A percentile compares a stretch with the other conserved stretches of the same genome.
Conservation (phyloP, 2,888 invertebrate species). For the Cerceris rybyensis region DNA sequence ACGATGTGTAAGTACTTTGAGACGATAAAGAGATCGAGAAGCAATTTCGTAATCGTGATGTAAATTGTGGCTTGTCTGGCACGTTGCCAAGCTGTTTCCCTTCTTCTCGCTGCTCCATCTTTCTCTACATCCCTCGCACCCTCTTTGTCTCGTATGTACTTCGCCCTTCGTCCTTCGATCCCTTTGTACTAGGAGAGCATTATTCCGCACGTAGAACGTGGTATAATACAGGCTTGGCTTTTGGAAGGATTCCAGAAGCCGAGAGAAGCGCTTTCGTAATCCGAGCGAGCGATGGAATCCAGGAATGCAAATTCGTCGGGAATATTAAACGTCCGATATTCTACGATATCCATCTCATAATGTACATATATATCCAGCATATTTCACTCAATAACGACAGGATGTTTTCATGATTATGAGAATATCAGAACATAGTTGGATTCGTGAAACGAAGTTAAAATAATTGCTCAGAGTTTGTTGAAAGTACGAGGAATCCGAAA, state of each 20-base stretch:
- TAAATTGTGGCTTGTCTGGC: constrained; percentile 44
- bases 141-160: not conserved
- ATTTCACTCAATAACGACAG: not conserved
- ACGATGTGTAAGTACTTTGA: constrained; percentile 28
- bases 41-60: constrained; percentile 51
- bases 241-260: constrained; percentile 54
- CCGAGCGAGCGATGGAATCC: constrained; percentile 49
- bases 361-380: not conserved
- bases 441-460: too few species aligned
- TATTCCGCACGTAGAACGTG: constrained; percentile 29
- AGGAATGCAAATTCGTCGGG: constrained; percentile 50
- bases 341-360: constrained; percentile 33
- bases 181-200: constrained; percentile 8
- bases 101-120: not conserved
- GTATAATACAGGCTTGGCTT: constrained; percentile 34
- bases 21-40: constrained; percentile 19
- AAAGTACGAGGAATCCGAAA: too few species aligned
- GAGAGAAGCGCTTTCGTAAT: constrained; percentile 37
- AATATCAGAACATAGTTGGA: not conserved
- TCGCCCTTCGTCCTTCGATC: constrained; percentile 33
- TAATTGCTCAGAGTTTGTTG: too few species aligned
- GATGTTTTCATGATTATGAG: not conserved
- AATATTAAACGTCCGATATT: constrained; percentile 52
- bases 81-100: constrained; percentile 17
- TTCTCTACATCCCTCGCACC: not conserved